Percentiles rank a stretch among this genome's conserved stretches.
These are phyloP conservation scores for Okamejei kenojei DNA, from an alignment of 2,797 vertebrate species.

Conservation along the genomic window DNA sequence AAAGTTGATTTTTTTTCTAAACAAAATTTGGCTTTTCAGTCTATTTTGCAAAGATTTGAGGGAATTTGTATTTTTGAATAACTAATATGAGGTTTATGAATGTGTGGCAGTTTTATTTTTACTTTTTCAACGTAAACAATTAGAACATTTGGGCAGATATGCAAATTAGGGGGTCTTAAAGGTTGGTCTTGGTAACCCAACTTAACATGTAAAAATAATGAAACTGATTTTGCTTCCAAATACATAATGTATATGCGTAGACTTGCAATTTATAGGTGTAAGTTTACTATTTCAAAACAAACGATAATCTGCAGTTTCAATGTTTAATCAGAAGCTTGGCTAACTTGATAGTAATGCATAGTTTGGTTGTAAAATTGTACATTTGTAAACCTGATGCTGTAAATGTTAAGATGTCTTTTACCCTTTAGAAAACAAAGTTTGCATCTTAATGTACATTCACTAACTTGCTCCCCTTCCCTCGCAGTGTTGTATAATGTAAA, in stretches of 20 bases:
- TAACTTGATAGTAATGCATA: conserved; percentile 90
- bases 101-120: conserved; percentile 61
- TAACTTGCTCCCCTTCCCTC: conserved; percentile 69
- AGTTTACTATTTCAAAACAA: conserved; percentile 79
- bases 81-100: conserved; percentile 57
- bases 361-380: conserved; percentile 99
- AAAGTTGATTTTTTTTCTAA: conserved; percentile 4
- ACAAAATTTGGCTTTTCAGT: conserved; percentile 52
- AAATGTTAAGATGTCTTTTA: conserved; percentile 93
- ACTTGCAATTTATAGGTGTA: conserved; percentile 73
- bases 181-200: conserved; percentile 66
- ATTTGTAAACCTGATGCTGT: conserved; percentile 99
- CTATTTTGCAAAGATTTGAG: conserved; percentile 53
- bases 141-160: conserved; percentile 43
- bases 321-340: conserved; percentile 88
- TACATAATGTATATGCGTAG: conserved; percentile 95
- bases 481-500: conserved; percentile 96
- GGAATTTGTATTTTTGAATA: conserved; percentile 59
- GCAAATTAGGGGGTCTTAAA: conserved; percentile 59
- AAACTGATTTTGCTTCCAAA: conserved; percentile 82
- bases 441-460: conserved; percentile 98
- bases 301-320: conserved; percentile 65
- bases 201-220: conserved; percentile 78
- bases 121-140: conserved; percentile 57
- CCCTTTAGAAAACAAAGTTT: conserved; percentile 73